Base-by-base conservation (phyloP, 1,140 invertebrate genomes). In the Antheraea pernyi region DNA sequence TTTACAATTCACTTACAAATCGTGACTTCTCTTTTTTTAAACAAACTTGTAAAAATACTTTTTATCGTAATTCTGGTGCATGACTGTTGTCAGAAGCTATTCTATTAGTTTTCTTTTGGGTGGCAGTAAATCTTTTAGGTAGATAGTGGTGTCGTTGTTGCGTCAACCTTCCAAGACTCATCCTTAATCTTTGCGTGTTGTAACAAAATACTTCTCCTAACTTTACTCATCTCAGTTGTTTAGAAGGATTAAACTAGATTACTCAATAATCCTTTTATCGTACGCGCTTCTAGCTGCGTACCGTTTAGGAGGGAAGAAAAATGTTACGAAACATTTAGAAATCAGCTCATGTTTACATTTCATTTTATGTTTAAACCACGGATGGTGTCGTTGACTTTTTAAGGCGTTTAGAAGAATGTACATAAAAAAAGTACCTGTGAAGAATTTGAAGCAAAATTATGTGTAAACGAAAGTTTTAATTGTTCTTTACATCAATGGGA, bases 351-450 rank as follows among this genome's bases (percentile, higher is more conserved):
- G 67, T 74, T 74, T 71, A 74, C 69, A 68, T 69, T 74, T 61
- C 30, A 62, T 67, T 62, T 68, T 67, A 67, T 62, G 67, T 65
- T 67, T 67, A 67, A 71, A 42, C 62, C 67, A 59, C 64, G 59
- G 42, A 63, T 30, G 36, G 72, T 78, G 79, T 80, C 78, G 70
- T 75, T 79, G 73, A 79, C 77, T 79, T 71, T 72, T 68, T 69
- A 68, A 68, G 19, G 19, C 60, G 37, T 19, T 65, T 61, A 69
- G 71, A 67, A 70, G 22, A 65, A 68, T 39, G 60, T 58, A 71
- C 30, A 68, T 61, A 71, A 67, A 76, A 61, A 65, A 69, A 67
- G 67, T 70, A 67, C 18, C 68, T 48, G 62, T 69, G 59, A 53
- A 16, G 19, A 62, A 67, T 66, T 19, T 58, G 22, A 58, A 46